Evolutionary conservation across 2,888 invertebrate species (phyloP).

Genomic region (Tetrapedia diversipes): DNA sequence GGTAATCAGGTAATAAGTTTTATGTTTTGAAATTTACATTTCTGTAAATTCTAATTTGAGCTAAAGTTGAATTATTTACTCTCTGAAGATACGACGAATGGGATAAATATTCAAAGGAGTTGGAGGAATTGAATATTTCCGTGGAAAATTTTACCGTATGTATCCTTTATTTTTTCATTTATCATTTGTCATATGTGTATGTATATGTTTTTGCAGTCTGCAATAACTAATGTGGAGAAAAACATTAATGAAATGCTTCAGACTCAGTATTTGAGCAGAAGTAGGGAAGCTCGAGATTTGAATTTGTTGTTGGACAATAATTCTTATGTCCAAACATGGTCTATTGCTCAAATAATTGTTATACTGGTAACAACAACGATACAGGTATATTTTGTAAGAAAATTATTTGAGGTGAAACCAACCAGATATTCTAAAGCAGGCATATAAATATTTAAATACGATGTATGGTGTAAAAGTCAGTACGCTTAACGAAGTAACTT

Average conservation of each 20-base stretch:
- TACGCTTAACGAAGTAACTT: neutral
- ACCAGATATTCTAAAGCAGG: constrained; percentile 83
- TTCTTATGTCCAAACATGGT: constrained; percentile 94
- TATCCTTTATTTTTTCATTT: constrained; percentile 55
- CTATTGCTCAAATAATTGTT: constrained; percentile 92
- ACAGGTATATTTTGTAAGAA: constrained; percentile 94
- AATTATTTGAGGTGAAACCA: constrained; percentile 91
- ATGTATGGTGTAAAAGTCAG: neutral
- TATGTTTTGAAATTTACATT: neutral
- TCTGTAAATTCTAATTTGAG: neutral
- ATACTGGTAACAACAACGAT: constrained; percentile 90
- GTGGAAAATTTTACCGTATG: constrained; percentile 95
- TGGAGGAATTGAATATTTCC: constrained; percentile 93
- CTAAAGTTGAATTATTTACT: neutral
- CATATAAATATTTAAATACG: constrained; percentile 68
- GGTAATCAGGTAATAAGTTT: constrained; percentile 86
- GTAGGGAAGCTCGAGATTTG: constrained; percentile 92
- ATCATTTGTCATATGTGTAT: neutral
- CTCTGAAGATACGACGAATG: constrained; percentile 91
- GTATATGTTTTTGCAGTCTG: constrained; percentile 86
- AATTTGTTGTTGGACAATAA: constrained; percentile 92
- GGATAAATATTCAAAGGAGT: constrained; percentile 95
- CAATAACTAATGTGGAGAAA: constrained; percentile 90
- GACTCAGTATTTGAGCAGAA: constrained; percentile 91
- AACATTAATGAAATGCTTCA: constrained; percentile 94